Base-by-base conservation (phyloP, 1,140 invertebrate species). In the Monomorium pharaonis region DNA sequence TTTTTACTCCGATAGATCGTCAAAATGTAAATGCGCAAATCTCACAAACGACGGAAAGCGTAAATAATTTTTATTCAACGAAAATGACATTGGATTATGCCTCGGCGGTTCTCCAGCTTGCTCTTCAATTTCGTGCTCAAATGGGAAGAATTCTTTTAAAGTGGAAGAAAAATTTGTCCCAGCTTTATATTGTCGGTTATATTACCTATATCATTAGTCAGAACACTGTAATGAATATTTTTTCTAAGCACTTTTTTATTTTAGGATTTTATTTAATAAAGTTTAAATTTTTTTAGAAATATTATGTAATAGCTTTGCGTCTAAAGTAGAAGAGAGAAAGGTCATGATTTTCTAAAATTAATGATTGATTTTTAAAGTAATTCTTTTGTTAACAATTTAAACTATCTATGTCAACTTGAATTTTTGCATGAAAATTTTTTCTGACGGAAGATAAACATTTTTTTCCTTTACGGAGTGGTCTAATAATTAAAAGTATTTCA, bases 1-100 rank as follows among this genome's bases (percentile, higher is more conserved):
- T 85, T 62, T 89, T 80, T 76, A 75, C 49, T 88, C 27, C 37
- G 54, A 80, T 74, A 21, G 65, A 75, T 62, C 56, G 60, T 63
- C 24, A 75, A 77, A 74, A 76, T 80, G 86, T 74, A 88, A 89
- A 89, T 62, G 67, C n/a, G 51, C 78, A n/a, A 54, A 44, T 69
- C 47, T 80, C 49, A 21, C 67, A 54, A 72, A 44, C 24, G 67
- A 27, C 37, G 51, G 12, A 58, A 58, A 72, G 51, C 54, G 78
- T 54, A 67, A 74, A 54, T 83, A 83, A 83, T 83, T 70, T 83
- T 83, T 58, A 83, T 83, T 83, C 78, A 51, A 58, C 67, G 67
- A 72, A 83, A 83, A 83, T 83, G 78, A 58, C 78, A 72, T 58
- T n/a, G 37, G 78, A 83, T 83, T 83, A 83, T 69, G 78, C 67